These are phyloP conservation scores for Epinotia nisella DNA, from an alignment of 2,888 invertebrate genomes.

Conservation along the genomic window DNA sequence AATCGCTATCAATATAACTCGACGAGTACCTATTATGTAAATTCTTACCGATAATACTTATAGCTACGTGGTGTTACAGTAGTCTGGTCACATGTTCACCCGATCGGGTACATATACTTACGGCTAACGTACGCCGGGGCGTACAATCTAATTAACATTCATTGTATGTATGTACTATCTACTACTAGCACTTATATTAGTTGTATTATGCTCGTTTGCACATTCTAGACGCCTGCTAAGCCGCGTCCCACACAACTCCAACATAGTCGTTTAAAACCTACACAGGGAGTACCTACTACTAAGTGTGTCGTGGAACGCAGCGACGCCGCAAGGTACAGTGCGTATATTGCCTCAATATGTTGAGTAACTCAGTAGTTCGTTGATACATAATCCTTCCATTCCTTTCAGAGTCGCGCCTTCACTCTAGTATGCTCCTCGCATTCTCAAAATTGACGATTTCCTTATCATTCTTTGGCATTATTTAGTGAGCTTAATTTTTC, in stretches of 20 bases:
- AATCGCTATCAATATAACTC: constrained; percentile 63
- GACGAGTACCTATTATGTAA: constrained; percentile 58
- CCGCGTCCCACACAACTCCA: constrained; percentile 67
- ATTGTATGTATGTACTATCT: constrained; percentile 66
- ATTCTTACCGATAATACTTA: constrained; percentile 61
- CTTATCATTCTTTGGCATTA: constrained; percentile 82
- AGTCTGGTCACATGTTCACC: constrained; percentile 66
- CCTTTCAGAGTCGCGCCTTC: constrained; percentile 65
- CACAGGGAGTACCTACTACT: constrained; percentile 71
- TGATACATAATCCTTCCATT: constrained; percentile 65
- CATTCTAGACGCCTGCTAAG: constrained; percentile 50
- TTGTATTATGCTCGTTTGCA: constrained; percentile 79
- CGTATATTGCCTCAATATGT: constrained; percentile 55
- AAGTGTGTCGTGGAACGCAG: constrained; percentile 60
- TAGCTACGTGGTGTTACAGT: constrained; percentile 75
- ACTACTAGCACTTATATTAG: constrained; percentile 76
- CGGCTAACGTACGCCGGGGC: constrained; percentile 57
- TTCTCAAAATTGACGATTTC: constrained; percentile 65
- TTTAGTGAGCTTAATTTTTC: constrained; percentile 79
- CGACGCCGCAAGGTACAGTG: constrained; percentile 50
- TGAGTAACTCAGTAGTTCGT: constrained; percentile 56
- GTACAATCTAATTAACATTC: constrained; percentile 62
- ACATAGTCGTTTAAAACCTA: constrained; percentile 68
- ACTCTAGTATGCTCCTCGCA: constrained; percentile 65
- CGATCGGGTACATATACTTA: constrained; percentile 55